Percentiles rank a stretch among this genome's conserved stretches.
These are phyloP conservation scores for Sinocyclocheilus grahami DNA, from an alignment of 2,113 vertebrate species.

Conservation along the genomic window DNA sequence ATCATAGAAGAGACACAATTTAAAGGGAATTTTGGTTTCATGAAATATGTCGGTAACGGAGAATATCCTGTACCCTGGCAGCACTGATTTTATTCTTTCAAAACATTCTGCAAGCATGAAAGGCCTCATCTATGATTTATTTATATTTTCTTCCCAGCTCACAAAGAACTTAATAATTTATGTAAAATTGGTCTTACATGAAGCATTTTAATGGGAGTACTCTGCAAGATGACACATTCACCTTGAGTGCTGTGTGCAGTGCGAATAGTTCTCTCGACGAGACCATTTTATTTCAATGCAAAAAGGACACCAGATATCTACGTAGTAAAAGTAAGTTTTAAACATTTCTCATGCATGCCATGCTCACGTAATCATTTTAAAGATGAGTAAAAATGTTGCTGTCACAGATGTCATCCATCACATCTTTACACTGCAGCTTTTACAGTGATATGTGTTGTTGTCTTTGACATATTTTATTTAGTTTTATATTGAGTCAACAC, in stretches of 20 bases:
- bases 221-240: neutral
- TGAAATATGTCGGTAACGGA: neutral
- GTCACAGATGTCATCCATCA: neutral
- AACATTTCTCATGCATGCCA: neutral
- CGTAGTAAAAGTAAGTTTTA: neutral
- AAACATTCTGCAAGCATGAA: neutral
- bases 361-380: neutral
- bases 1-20: neutral
- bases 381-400: neutral
- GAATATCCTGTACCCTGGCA: neutral
- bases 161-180: constrained; percentile 8
- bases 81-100: neutral
- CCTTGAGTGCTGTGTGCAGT: neutral
- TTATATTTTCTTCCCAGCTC: neutral
- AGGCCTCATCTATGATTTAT: neutral
- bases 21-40: neutral
- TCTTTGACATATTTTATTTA: neutral
- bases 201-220: neutral
- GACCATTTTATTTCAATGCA: neutral
- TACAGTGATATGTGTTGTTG: neutral
- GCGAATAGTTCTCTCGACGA: neutral
- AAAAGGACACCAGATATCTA: neutral
- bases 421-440: neutral
- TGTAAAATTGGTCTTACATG: neutral
- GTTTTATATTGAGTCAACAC: neutral